Evolutionary conservation across 2,113 vertebrate genomes (phyloP).

Genomic region (Pheucticus melanocephalus): DNA sequence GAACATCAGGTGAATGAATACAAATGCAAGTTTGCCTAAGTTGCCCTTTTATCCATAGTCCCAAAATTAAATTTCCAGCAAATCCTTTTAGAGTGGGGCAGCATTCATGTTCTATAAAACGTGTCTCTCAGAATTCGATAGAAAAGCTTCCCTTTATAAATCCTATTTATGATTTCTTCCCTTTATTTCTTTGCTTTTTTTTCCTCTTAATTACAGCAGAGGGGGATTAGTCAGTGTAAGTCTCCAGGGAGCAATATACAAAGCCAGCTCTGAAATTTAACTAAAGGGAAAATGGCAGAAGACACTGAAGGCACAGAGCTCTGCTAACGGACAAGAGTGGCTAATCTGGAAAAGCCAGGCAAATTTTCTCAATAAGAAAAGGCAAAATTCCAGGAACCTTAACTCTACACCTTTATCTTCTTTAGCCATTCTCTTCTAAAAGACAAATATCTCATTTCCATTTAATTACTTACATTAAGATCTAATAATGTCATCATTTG

Average conservation of each 20-base stretch:
- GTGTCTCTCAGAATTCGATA: conserved; percentile 82
- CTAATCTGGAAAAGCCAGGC: conserved; percentile 59
- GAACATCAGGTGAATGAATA: conserved; percentile 57
- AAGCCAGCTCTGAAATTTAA: conserved; percentile 80
- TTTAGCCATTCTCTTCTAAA: background rate
- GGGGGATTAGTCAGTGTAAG: conserved; percentile 84
- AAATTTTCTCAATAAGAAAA: conserved; percentile 29
- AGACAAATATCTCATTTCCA: conserved; percentile 3
- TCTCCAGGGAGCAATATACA: conserved; percentile 73
- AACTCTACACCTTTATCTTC: background rate
- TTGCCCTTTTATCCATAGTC: conserved; percentile 67
- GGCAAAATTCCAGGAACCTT: background rate
- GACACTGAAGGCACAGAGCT: conserved; percentile 49
- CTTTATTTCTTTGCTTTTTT: background rate
- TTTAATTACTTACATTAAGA: conserved; percentile 45
- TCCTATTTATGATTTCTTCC: conserved; percentile 85
- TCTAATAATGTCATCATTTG: background rate
- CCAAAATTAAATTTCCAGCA: conserved; percentile 86
- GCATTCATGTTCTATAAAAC: conserved; percentile 83
- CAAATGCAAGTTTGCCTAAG: conserved; percentile 68
- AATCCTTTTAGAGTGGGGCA: conserved; percentile 88
- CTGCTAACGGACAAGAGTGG: conserved; percentile 49
- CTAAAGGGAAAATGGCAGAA: conserved; percentile 72
- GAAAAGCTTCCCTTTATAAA: conserved; percentile 87
- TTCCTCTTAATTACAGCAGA: conserved; percentile 91